phyloP scores from a whole-genome alignment of 2,797 vertebrate genomes.

The Aldrovandia affinis region DNA sequence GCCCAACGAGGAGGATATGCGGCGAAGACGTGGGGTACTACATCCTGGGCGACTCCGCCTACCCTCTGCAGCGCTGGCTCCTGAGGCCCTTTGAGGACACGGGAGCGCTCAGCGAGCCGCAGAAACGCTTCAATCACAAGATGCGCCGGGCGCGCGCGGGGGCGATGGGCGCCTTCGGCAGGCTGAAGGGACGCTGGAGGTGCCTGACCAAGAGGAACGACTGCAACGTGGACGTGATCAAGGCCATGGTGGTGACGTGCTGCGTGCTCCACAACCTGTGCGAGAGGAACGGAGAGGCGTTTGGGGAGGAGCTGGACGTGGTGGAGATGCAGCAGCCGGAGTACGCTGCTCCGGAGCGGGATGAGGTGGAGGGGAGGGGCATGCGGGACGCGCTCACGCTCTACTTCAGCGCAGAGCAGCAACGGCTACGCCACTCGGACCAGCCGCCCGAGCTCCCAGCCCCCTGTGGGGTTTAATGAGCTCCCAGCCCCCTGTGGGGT shows the following conservation, averaged over 20 bases:
- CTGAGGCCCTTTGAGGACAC: constrained; percentile 37
- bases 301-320: background rate
- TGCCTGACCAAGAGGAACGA: constrained; percentile 30
- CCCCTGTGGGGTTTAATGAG: too few species aligned
- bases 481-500: too few species aligned
- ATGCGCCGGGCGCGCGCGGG: background rate
- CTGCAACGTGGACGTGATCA: constrained; percentile 30
- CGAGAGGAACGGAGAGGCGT: constrained; percentile 22
- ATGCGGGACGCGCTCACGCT: background rate
- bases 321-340: background rate
- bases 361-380: background rate
- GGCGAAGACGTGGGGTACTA: constrained; percentile 41
- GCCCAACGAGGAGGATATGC: background rate
- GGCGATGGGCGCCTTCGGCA: background rate
- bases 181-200: constrained; percentile 34
- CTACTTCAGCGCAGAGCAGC: background rate
- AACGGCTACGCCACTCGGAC: background rate
- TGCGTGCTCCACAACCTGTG: constrained; percentile 39
- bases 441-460: background rate
- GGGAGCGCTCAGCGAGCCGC: background rate
- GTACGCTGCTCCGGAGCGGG: background rate
- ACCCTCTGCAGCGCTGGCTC: constrained; percentile 39
- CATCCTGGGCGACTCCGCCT: constrained; percentile 36
- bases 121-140: constrained; percentile 19
- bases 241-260: constrained; percentile 30